Percentiles rank a stretch among this genome's conserved stretches.
Conservation (phyloP, 1,140 invertebrate genomes). For the Drosophila erecta region DNA sequence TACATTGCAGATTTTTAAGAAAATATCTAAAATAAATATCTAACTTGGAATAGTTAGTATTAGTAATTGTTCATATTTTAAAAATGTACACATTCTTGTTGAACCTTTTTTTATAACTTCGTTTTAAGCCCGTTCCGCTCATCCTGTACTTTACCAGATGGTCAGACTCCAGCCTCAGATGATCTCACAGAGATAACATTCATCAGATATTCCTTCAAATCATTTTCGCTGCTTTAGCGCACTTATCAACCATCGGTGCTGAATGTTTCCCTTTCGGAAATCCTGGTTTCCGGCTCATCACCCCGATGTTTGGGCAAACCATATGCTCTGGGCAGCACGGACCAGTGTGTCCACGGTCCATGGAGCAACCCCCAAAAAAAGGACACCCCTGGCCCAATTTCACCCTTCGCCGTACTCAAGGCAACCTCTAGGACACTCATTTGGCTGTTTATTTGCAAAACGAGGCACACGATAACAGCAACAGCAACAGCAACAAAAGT, state of each 20-base stretch:
- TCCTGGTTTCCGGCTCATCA: constrained; percentile 39
- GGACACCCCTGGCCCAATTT: not conserved
- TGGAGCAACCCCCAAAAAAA: not conserved
- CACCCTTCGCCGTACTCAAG: constrained; percentile 22
- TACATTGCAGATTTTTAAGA: not conserved
- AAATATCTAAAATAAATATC: too few species aligned
- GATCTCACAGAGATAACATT: constrained; percentile 16
- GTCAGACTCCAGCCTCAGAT: not conserved
- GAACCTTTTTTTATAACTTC: too few species aligned
- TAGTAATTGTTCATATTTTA: not conserved
- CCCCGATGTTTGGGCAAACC: constrained; percentile 37
- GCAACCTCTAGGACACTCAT: constrained; percentile 76
- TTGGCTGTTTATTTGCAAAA: constrained; percentile 82
- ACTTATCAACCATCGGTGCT: constrained; percentile 4
- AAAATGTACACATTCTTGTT: not conserved
- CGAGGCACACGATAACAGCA: constrained; percentile 76
- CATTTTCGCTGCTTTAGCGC: constrained; percentile 4
- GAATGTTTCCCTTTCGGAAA: constrained; percentile 29
- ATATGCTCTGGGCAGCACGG: constrained; percentile 50
- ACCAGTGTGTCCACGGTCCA: constrained; percentile 9
- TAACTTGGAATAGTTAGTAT: not conserved
- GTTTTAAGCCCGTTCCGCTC: not conserved
- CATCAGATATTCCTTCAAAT: not conserved
- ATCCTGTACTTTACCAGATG: not conserved
- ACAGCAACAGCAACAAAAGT: constrained; percentile 67